Evolutionary conservation across 2,113 vertebrate species (phyloP), one percentile per base, ranked within the genome.

Genomic region (Jaculus jaculus): DNA sequence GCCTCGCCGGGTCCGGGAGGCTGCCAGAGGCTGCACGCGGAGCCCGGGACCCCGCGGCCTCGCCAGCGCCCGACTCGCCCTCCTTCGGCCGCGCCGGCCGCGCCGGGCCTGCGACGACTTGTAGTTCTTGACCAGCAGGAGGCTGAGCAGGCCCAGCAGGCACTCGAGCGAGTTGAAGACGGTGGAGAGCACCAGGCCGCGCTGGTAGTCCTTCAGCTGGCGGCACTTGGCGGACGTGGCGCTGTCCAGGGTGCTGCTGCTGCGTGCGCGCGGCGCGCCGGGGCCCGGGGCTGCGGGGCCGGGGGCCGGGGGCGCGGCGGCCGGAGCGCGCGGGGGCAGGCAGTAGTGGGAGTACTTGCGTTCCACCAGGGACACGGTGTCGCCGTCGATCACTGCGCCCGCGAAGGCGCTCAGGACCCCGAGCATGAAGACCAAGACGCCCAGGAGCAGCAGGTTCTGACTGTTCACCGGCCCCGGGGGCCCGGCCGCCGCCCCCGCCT

Each of bases 381-480:
- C 99, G 92, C 99, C 99, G 98, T 99, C 99, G 98, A 99, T 99
- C 96, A 99, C 99, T 32, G 99, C 99, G 78, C 99, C 99, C 92
- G 99, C 99, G 97, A 99, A 99, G 97, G 99, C 99, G 96, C 99
- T 99, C 93, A 99, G 98, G 79, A 99, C 98, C 26, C 99, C 99
- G 92, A 99, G 96, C 98, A 99, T 97, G 98, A 99, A 99, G 94
- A 99, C 99, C 90, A 99, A 97, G 20, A 99, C 98, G 37, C 99
- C 99, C 61, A 99, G 97, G 94, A 99, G 98, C 51, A 99, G 98
- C 97, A 99, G 98, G 98, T 99, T 99, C 97, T 98, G 98, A 97
- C 99, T 98, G 75, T 26, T 79, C 17, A 97, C 98, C 78, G 98
- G 98, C 42, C 98, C 99, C 68, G 98, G 96, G 92, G 96, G 86